Percentiles rank a stretch among this genome's conserved stretches.
These are phyloP conservation scores for Cossypha caffra DNA, from an alignment of 2,797 vertebrate species.

Conservation along the genomic window DNA sequence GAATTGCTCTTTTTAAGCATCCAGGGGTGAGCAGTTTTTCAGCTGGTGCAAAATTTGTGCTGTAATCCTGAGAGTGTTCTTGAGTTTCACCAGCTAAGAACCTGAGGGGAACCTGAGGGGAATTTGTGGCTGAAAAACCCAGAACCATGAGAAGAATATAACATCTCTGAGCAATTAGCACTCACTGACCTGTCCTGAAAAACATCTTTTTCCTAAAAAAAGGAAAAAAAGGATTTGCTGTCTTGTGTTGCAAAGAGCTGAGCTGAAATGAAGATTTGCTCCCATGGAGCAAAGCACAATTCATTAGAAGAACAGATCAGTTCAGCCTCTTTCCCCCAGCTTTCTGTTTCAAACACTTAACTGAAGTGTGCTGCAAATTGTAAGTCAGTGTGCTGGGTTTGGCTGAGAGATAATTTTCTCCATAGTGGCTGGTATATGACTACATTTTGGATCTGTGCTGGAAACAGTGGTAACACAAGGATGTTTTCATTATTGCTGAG, in stretches of 20 bases:
- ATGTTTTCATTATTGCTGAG: background rate
- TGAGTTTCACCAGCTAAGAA: background rate
- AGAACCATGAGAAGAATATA: background rate
- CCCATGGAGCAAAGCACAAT: background rate
- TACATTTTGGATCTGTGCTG: too few species aligned
- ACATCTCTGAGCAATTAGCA: background rate
- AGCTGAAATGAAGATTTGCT: background rate
- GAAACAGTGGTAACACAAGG: too few species aligned
- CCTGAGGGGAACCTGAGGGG: background rate
- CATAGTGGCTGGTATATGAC: too few species aligned
- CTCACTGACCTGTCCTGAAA: background rate
- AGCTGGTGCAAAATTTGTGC: background rate
- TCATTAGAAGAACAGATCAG: background rate
- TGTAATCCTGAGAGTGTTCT: background rate
- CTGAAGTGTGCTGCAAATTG: background rate
- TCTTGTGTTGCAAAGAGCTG: background rate
- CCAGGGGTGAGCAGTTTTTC: background rate
- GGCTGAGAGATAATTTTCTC: background rate
- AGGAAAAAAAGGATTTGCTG: background rate
- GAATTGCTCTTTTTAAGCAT: background rate
- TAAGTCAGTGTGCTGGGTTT: background rate
- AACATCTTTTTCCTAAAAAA: background rate
- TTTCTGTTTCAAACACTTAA: background rate
- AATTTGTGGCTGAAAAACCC: background rate
- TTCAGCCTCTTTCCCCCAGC: fast-evolving